Conservation (phyloP, 1,140 invertebrate species). For the Orchestia grillus region DNA sequence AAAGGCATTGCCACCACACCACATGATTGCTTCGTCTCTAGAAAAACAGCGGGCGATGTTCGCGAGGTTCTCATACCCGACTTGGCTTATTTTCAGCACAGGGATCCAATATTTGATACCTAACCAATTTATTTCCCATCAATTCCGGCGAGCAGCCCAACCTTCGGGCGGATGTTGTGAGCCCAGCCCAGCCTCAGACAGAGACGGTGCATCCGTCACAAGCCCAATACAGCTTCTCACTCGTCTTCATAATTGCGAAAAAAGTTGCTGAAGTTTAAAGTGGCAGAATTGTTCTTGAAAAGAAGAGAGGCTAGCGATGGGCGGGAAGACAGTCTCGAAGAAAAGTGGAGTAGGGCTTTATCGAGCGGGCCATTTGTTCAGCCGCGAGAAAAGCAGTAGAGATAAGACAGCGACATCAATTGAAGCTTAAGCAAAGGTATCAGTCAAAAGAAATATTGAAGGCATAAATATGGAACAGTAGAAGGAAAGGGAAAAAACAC, state of each 20-base stretch:
- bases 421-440: no score
- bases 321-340: background rate
- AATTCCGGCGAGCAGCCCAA: background rate
- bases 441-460: no score
- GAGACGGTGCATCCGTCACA: background rate
- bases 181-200: background rate
- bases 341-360: no score
- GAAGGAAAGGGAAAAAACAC: no score
- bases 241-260: constrained; percentile 43
- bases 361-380: no score
- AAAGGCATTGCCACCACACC: background rate
- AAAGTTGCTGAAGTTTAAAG: constrained; percentile 36
- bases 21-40: background rate
- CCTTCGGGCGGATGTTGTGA: background rate
- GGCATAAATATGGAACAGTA: no score
- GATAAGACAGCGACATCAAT: no score
- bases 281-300: background rate
- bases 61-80: background rate
- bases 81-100: background rate
- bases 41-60: background rate
- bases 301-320: background rate
- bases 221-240: constrained; percentile 38
- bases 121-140: constrained; percentile 35
- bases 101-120: constrained; percentile 16
- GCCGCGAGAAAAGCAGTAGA: no score